phyloP scores from a whole-genome alignment of 2,113 vertebrate species.

The Danionella cerebrum region DNA sequence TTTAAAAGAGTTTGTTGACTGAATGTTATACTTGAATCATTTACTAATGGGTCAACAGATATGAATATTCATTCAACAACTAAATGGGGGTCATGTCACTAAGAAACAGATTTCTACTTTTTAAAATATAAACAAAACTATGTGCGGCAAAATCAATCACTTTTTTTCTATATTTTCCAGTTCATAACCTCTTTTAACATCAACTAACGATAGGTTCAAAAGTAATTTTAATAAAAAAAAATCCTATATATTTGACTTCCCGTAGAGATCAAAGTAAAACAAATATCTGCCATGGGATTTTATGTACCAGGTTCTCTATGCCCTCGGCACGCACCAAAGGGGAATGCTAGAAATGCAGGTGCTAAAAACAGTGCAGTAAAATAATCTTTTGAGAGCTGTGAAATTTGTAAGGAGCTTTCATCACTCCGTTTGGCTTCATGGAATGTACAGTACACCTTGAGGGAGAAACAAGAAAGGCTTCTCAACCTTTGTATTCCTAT shows the following conservation, averaged over 20 bases:
- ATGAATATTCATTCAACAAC: no score
- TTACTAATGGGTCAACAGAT: no score
- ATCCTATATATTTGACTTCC: background rate
- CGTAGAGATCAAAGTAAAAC: background rate
- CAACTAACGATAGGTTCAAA: background rate
- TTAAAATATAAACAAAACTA: no score
- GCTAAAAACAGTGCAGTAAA: background rate
- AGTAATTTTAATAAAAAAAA: slow-evolving; percentile 10
- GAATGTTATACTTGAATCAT: no score
- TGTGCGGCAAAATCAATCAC: no score
- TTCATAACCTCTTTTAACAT: background rate
- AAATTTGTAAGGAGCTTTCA: slow-evolving; percentile 13
- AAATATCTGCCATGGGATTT: slow-evolving; percentile 5
- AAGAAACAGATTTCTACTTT: no score
- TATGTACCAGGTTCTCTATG: background rate
- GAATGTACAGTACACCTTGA: slow-evolving; percentile 2
- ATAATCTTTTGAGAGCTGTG: background rate
- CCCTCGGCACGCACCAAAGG: background rate
- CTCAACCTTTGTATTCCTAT: slow-evolving; percentile 11
- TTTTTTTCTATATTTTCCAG: no score
- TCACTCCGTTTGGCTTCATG: slow-evolving; percentile 8
- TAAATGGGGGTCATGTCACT: no score
- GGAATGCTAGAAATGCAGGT: background rate
- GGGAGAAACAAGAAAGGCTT: background rate
- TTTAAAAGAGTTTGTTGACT: no score